phyloP scores from a whole-genome alignment of 64 coral and sea anemone genomes.

The Anthopleura sola region DNA sequence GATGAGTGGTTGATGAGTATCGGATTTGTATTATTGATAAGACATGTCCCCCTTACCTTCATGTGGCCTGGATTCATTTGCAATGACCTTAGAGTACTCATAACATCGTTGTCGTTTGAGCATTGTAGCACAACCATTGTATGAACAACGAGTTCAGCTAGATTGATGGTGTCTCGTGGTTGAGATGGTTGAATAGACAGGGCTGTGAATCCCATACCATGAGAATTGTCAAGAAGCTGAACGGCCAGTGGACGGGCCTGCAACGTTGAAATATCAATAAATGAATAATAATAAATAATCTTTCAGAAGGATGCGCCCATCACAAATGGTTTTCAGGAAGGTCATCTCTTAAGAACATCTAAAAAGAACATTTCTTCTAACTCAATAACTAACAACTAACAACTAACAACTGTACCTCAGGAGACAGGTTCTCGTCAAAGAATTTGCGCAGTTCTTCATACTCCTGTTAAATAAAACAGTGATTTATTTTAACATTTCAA shows the following conservation, averaged over 20 bases:
- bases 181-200: slow-evolving; percentile 20
- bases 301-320: no score
- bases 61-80: slow-evolving; percentile 40
- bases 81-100: slow-evolving; percentile 24
- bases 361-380: no score
- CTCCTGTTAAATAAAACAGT: not conserved
- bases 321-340: no score
- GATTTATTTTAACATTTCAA: no score
- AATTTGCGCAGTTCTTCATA: not conserved
- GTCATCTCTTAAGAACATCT: no score
- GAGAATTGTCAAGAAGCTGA: slow-evolving; percentile 38
- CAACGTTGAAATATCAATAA: not conserved
- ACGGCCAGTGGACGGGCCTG: slow-evolving; percentile 27
- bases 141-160: slow-evolving; percentile 48
- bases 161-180: slow-evolving; percentile 9
- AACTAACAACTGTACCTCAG: not conserved
- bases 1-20: no score
- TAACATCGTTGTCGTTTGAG: slow-evolving; percentile 29
- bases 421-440: not conserved
- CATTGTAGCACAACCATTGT: slow-evolving; percentile 33
- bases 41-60: slow-evolving; percentile 1
- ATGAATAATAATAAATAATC: not conserved
- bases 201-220: slow-evolving; percentile 12
- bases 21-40: not conserved
- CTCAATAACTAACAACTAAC: no score